Conservation (phyloP, 2,888 invertebrate species). For the Hyposoter didymator region DNA sequence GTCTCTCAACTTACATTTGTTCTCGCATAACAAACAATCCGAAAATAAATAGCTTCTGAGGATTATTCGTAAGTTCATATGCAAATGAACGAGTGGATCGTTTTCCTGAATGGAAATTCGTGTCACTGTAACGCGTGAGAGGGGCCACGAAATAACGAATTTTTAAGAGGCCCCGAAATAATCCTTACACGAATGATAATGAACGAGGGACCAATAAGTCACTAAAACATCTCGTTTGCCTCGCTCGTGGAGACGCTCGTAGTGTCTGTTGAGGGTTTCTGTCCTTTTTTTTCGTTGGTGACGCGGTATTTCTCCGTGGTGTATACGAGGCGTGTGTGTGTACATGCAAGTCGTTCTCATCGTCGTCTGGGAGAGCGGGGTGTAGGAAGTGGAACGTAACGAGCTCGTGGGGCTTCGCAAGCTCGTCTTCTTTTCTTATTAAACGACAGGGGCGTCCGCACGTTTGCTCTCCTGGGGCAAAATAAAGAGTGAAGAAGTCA, state of each 20-base stretch:
- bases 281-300: slow-evolving; percentile 56
- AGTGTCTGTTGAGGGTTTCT: slow-evolving; percentile 54
- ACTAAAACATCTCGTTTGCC: slow-evolving; percentile 49
- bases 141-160: not conserved
- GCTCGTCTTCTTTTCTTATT: slow-evolving; percentile 68
- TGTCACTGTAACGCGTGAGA: not conserved
- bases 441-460: slow-evolving; percentile 66
- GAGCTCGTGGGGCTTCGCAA: slow-evolving; percentile 67
- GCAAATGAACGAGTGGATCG: not conserved
- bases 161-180: slow-evolving; percentile 45
- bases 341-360: slow-evolving; percentile 53
- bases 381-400: slow-evolving; percentile 67
- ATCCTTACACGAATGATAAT: slow-evolving; percentile 58
- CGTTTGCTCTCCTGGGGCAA: slow-evolving; percentile 48
- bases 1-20: slow-evolving; percentile 13
- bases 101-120: not conserved
- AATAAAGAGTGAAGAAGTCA: slow-evolving; percentile 26
- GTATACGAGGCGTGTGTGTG: slow-evolving; percentile 8
- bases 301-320: slow-evolving; percentile 56
- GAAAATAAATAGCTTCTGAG: not conserved
- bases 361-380: slow-evolving; percentile 60
- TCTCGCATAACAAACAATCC: not conserved
- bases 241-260: slow-evolving; percentile 23
- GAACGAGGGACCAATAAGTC: slow-evolving; percentile 59
- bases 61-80: not conserved